These are phyloP conservation scores for Emydura subglobosa DNA, from an alignment of 2,113 vertebrate species.

Conservation along the genomic window DNA sequence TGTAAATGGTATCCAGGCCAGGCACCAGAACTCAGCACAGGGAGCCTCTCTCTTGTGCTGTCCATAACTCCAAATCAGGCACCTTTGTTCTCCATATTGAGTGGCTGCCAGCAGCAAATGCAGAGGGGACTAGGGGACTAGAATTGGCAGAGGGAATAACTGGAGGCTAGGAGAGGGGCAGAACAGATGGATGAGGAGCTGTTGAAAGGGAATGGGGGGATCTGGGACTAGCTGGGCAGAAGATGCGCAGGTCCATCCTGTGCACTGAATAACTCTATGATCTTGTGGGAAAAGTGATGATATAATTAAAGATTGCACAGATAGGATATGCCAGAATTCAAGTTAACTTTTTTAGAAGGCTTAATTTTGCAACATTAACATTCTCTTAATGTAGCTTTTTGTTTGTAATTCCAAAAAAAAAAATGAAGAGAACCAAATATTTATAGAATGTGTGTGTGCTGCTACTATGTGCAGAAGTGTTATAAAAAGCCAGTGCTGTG, in stretches of 20 bases:
- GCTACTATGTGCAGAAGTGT: too few relatives aligned
- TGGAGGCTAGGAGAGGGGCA: neutral
- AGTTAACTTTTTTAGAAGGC: neutral
- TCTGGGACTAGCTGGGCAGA: neutral
- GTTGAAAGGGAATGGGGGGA: neutral
- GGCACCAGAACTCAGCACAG: too few relatives aligned
- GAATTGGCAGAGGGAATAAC: neutral
- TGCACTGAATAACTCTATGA: neutral
- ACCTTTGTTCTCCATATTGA: neutral
- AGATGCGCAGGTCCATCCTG: neutral
- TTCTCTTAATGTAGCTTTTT: neutral
- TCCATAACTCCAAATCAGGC: too few relatives aligned
- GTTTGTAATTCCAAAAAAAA: neutral
- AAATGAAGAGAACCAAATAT: neutral
- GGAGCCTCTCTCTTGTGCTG: too few relatives aligned
- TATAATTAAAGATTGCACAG: too few relatives aligned
- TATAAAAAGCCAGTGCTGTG: too few relatives aligned
- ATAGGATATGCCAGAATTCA: neutral
- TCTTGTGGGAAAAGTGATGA: neutral
- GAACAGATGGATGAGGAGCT: neutral
- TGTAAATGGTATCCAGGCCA: too few relatives aligned
- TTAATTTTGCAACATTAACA: neutral
- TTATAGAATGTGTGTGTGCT: neutral
- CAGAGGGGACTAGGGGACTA: neutral
- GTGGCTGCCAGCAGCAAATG: neutral